Evolutionary conservation across 2,888 invertebrate species (phyloP).

Genomic region (Keiferia lycopersicella): DNA sequence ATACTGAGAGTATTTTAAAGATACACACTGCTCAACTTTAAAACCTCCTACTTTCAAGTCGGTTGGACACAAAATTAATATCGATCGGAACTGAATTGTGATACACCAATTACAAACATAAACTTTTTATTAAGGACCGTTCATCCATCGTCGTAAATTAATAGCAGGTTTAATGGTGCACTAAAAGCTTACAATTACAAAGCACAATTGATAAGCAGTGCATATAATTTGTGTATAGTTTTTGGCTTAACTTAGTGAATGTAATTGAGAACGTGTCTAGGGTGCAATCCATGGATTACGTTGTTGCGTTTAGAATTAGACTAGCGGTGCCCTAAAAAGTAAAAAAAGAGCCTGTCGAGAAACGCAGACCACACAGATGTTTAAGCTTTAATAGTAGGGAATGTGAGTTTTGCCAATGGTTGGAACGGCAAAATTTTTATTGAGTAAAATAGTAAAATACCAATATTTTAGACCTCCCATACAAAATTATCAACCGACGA

Average conservation of each 20-base stretch:
- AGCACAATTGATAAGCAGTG: constrained; percentile 31
- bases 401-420: too few species aligned
- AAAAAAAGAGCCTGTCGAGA: too few species aligned
- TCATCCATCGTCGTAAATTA: constrained; percentile 42
- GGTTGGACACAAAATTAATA: constrained; percentile 29
- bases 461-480: too few species aligned
- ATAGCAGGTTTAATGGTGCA: constrained; percentile 45
- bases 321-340: too few species aligned
- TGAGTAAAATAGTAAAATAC: too few species aligned
- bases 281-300: constrained; percentile 19
- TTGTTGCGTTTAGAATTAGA: constrained; percentile 1
- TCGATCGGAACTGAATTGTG: constrained; percentile 36
- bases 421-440: too few species aligned
- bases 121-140: constrained; percentile 37
- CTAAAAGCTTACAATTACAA: constrained; percentile 40
- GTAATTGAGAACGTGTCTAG: background rate
- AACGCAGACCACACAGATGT: too few species aligned
- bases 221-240: constrained; percentile 33
- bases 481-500: too few species aligned
- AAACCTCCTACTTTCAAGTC: too few species aligned
- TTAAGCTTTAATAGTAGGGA: too few species aligned
- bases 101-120: constrained; percentile 38
- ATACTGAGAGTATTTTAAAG: too few species aligned
- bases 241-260: constrained; percentile 1
- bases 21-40: too few species aligned